Evolutionary conservation across 2,888 invertebrate species (phyloP).

Genomic region (Halictus ligatus): DNA sequence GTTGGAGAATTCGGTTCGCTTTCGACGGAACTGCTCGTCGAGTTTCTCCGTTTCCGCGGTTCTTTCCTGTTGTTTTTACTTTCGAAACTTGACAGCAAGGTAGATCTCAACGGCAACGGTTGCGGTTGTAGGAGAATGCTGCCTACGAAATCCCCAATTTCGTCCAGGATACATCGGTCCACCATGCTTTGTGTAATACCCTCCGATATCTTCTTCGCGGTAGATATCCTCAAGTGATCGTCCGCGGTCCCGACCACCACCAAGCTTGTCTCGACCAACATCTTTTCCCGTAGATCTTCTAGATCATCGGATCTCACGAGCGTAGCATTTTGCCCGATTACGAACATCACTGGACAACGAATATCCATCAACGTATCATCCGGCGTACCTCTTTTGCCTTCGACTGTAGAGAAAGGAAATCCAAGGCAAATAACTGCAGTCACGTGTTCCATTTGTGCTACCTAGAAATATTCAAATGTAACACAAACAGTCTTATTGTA

Average conservation of each 20-base stretch:
- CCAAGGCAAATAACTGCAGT: conserved; percentile 91
- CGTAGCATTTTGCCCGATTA: conserved; percentile 91
- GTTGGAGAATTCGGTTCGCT: conserved; percentile 85
- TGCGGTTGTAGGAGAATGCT: conserved; percentile 86
- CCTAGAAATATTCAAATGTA: conserved; percentile 80
- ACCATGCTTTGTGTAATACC: conserved; percentile 92
- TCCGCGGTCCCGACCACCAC: conserved; percentile 93
- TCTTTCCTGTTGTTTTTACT: conserved; percentile 78
- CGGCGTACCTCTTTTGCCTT: conserved; percentile 90
- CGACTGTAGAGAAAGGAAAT: conserved; percentile 90
- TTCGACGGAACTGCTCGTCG: conserved; percentile 85
- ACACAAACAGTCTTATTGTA: not conserved
- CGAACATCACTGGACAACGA: conserved; percentile 90
- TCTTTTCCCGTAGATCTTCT: conserved; percentile 90
- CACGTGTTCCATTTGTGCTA: conserved; percentile 90
- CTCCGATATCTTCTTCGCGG: conserved; percentile 89
- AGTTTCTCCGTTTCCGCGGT: conserved; percentile 85
- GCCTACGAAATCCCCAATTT: conserved; percentile 88
- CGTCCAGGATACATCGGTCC: conserved; percentile 91
- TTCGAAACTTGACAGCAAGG: conserved; percentile 67
- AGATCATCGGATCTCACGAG: conserved; percentile 90
- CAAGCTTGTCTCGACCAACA: conserved; percentile 91
- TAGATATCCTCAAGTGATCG: conserved; percentile 89
- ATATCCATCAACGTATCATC: conserved; percentile 91
- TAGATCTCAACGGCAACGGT: conserved; percentile 85